A percentile compares a stretch with the other conserved stretches of the same genome.
Conservation (phyloP, 1,140 invertebrate species). For the Aphis craccivora region DNA sequence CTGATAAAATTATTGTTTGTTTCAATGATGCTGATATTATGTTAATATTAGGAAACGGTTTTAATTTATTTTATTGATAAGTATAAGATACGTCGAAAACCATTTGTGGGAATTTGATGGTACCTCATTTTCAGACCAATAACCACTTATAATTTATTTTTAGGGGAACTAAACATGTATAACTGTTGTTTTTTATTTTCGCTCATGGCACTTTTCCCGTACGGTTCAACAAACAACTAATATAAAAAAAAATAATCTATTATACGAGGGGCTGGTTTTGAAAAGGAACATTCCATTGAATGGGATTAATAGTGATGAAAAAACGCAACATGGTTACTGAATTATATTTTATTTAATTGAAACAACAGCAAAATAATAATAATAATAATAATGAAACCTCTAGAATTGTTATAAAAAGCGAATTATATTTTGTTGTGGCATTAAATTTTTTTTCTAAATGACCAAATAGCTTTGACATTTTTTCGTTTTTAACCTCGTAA, state of each 20-base stretch:
- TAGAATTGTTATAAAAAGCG: neutral
- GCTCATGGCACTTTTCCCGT: neutral
- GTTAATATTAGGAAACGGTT: neutral
- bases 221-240: neutral
- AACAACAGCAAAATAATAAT: conserved; percentile 8
- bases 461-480: neutral
- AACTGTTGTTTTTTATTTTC: neutral
- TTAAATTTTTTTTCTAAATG: neutral
- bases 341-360: conserved; percentile 16
- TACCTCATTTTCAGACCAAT: conserved; percentile 25
- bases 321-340: conserved; percentile 36
- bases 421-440: conserved; percentile 26
- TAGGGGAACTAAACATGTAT: neutral
- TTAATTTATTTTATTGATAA: neutral
- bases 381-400: conserved; percentile 2
- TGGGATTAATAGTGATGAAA: conserved; percentile 47
- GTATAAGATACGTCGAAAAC: neutral
- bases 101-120: neutral
- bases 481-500: neutral
- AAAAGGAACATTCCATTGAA: conserved; percentile 28
- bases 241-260: conserved; percentile 36
- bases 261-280: conserved; percentile 18
- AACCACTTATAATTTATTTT: neutral
- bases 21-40: neutral
- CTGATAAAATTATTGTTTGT: neutral